phyloP scores from a whole-genome alignment of 2,888 invertebrate species.

The Leucophenga maculata region DNA sequence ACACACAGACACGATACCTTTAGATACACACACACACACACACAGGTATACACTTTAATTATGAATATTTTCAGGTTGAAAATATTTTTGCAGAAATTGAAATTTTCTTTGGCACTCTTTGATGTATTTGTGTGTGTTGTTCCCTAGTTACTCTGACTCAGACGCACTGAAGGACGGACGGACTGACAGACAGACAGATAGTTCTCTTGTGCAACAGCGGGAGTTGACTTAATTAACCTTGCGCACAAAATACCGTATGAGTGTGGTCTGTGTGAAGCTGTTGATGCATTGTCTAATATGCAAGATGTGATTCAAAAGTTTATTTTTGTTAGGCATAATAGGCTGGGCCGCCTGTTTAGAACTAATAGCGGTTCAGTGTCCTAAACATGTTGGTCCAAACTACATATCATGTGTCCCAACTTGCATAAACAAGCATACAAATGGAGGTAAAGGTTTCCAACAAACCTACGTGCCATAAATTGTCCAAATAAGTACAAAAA shows the following conservation, averaged over 20 bases:
- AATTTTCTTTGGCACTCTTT: slow-evolving; percentile 43
- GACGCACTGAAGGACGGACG: too few species aligned
- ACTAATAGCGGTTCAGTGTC: too few species aligned
- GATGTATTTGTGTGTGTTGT: slow-evolving; percentile 21
- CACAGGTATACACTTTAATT: slow-evolving; percentile 58
- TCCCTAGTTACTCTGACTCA: neutral
- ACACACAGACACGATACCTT: slow-evolving; percentile 28
- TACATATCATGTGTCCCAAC: too few species aligned
- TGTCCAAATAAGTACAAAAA: too few species aligned
- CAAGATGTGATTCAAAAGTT: slow-evolving; percentile 6
- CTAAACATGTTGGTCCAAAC: too few species aligned
- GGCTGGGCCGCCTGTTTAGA: too few species aligned
- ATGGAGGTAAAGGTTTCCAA: too few species aligned
- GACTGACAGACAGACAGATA: too few species aligned
- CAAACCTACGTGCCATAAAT: too few species aligned
- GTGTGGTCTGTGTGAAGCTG: slow-evolving; percentile 19
- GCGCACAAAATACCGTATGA: slow-evolving; percentile 39
- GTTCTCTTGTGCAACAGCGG: slow-evolving; percentile 39
- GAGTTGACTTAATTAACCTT: slow-evolving; percentile 64
- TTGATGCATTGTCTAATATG: slow-evolving; percentile 25
- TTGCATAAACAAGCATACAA: too few species aligned
- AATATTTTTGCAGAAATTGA: slow-evolving; percentile 44
- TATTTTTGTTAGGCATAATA: slow-evolving; percentile 13
- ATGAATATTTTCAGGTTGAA: slow-evolving; percentile 62
- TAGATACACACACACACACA: slow-evolving; percentile 31